Evolutionary conservation across 2,888 invertebrate species (phyloP).

Genomic region (Dynastes maya): DNA sequence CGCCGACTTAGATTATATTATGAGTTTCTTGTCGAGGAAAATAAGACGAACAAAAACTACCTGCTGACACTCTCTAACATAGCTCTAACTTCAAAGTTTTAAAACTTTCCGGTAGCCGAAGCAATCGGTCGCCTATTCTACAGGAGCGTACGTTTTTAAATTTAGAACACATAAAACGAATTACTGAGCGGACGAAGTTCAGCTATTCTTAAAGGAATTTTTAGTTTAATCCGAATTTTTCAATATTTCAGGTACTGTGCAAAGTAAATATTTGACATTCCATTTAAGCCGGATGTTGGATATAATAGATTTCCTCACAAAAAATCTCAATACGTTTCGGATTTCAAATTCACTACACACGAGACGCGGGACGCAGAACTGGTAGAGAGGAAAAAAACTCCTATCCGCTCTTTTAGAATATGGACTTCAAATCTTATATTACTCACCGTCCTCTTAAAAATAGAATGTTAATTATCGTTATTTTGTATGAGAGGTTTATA

Average conservation of each 20-base stretch:
- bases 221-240: background rate
- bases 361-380: background rate
- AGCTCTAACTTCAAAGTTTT: constrained; percentile 4
- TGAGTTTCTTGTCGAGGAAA: constrained; percentile 17
- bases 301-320: constrained; percentile 41
- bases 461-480: no score
- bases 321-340: constrained; percentile 21
- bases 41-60: constrained; percentile 42
- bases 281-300: constrained; percentile 27
- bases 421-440: constrained; percentile 2
- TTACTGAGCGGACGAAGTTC: background rate
- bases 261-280: constrained; percentile 44
- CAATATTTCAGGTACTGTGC: background rate
- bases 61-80: constrained; percentile 10
- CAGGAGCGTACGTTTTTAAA: background rate
- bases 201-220: constrained; percentile 2
- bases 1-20: constrained; percentile 15
- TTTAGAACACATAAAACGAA: constrained; percentile 5
- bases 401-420: constrained; percentile 10
- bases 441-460: background rate
- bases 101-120: constrained; percentile 33
- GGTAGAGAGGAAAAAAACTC: background rate
- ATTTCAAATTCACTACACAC: background rate
- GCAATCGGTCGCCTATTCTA: background rate
- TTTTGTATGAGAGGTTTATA: background rate